These are phyloP conservation scores for Calycopis cecrops DNA, from an alignment of 1,140 invertebrate genomes.

Conservation along the genomic window DNA sequence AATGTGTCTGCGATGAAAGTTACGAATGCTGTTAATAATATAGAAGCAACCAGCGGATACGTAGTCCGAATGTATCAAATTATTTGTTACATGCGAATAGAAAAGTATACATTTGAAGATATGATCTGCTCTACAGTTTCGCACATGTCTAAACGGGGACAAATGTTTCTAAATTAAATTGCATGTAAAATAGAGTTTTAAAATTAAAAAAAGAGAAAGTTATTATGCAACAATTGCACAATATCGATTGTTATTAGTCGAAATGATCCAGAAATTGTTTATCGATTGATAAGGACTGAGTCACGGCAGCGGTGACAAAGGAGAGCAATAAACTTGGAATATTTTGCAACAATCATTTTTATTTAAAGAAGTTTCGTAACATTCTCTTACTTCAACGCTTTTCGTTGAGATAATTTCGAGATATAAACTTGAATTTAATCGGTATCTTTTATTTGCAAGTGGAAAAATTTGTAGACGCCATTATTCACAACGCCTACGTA, in stretches of 20 bases:
- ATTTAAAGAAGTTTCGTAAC: no score
- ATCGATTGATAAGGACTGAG: constrained; percentile 4
- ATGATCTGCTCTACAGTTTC: background rate
- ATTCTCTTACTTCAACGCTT: no score
- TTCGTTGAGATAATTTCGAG: no score
- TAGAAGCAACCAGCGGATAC: constrained; percentile 44
- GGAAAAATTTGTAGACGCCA: no score
- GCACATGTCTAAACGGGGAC: background rate
- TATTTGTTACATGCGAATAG: constrained; percentile 1
- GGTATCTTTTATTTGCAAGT: no score
- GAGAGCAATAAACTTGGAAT: no score
- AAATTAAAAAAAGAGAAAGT: constrained; percentile 5
- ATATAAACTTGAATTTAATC: no score
- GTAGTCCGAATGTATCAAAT: background rate
- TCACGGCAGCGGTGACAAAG: background rate
- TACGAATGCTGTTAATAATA: constrained; percentile 66
- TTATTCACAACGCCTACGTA: no score
- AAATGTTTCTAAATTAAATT: constrained; percentile 4
- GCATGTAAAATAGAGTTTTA: constrained; percentile 12
- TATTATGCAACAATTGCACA: constrained; percentile 7
- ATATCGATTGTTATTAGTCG: constrained; percentile 3
- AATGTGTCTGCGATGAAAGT: constrained; percentile 71
- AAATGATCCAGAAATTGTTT: constrained; percentile 3
- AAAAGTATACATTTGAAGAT: background rate
- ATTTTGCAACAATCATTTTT: no score